A percentile compares a stretch with the other conserved stretches of the same genome.
Conservation (phyloP, 1,140 invertebrate species). For the Neotoxoptera formosana region DNA sequence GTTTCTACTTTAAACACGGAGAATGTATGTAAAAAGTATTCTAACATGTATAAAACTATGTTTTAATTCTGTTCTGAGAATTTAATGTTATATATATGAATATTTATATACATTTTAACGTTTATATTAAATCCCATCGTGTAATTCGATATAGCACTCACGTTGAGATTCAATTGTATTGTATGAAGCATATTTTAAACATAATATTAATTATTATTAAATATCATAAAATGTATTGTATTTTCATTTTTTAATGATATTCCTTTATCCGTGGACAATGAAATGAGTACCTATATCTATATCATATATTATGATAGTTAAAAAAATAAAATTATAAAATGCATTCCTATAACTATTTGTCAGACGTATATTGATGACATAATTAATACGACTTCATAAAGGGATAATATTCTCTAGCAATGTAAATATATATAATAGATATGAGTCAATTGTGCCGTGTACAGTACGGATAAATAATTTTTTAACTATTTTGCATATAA, state of each 20-base stretch:
- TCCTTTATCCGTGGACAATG: too few relatives aligned
- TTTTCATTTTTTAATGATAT: constrained; percentile 3
- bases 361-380: too few relatives aligned
- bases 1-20: constrained; percentile 11
- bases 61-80: background rate
- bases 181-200: background rate
- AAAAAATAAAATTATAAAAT: too few relatives aligned
- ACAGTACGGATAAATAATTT: too few relatives aligned
- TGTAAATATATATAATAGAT: too few relatives aligned
- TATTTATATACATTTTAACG: constrained; percentile 6
- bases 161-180: background rate
- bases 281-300: too few relatives aligned
- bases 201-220: background rate
- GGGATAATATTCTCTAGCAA: too few relatives aligned
- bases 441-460: too few relatives aligned
- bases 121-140: background rate
- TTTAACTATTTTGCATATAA: too few relatives aligned
- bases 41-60: constrained; percentile 1
- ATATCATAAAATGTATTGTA: background rate
- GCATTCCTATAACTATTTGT: too few relatives aligned
- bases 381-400: too few relatives aligned
- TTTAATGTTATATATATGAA: background rate
- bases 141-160: background rate
- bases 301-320: too few relatives aligned
- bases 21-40: background rate